phyloP scores from a whole-genome alignment of 1,140 invertebrate genomes.

The Akabosia matsudoensis region DNA sequence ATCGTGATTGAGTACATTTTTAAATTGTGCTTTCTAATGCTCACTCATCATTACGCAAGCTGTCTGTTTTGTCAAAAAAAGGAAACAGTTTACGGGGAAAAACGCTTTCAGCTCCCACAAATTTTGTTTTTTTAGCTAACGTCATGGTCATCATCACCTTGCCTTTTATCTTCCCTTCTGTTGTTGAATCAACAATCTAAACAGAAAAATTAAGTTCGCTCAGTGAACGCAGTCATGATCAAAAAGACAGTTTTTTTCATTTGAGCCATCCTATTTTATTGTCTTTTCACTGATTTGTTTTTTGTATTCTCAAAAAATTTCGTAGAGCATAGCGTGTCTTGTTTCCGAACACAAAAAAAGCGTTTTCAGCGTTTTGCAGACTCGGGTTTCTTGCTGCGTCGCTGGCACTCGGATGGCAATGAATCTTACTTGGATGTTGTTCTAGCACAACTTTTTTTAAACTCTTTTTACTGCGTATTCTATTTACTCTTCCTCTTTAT shows the following conservation, averaged over 20 bases:
- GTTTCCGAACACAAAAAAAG: background rate
- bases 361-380: background rate
- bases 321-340: background rate
- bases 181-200: background rate
- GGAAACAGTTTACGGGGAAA: background rate
- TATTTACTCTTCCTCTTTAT: no score
- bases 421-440: no score
- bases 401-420: no score
- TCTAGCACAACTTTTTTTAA: no score
- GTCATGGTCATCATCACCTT: background rate
- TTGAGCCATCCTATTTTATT: constrained; percentile 1
- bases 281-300: background rate
- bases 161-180: background rate
- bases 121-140: background rate
- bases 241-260: background rate
- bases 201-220: background rate
- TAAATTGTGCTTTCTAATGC: no score
- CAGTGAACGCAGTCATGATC: background rate
- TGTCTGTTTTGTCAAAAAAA: no score
- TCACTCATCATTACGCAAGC: no score
- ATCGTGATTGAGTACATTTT: no score
- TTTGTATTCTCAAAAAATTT: no score
- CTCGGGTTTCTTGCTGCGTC: background rate
- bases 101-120: background rate
- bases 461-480: no score